Base-by-base conservation (phyloP, 2,888 invertebrate species). In the Agrilus biguttatus region DNA sequence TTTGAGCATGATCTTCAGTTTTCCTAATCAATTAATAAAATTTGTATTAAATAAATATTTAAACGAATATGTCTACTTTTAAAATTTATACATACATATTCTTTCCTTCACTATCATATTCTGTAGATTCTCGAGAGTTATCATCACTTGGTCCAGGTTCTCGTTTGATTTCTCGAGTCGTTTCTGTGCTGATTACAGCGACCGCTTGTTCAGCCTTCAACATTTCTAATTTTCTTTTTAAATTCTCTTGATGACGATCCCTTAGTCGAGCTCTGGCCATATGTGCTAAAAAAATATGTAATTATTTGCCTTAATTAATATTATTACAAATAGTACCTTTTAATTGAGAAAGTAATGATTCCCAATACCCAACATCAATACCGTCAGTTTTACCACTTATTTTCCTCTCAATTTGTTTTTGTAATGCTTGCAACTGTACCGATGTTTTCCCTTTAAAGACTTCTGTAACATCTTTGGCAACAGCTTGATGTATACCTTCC, bases 341-440 rank as follows among this genome's bases (percentile, higher is more conserved):
- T 8, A 98, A 71, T 63, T 95, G 92, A n/a, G 89, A 89, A 33
- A 95, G 72, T 49, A 98, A 68, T 39, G 90, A 89, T 70, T 98
- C 97, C 97, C 97, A 98, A 68, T 96, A 98, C 37, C 91, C 90
- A 49, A 96, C 84, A 69, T 97, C 97, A 37, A 95, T 82, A 13
- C 92, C 93, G 67, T 89, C 92, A 37, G 78, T 79, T 48, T 83
- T 80, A 1, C 83, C 82, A 53, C 74, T 74, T 47, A 96, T 84
- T 70, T 95, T 96, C 13, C 71, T 70, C 64, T 88, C 87, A 56
- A 98, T 93, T 63, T 87, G 83, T 21, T 71, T 67, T 59, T 90
- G 87, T 51, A 98, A 68, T 43, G 83, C 78, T 52, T 81, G 79
- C 50, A 98, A 70, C 64, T 97, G 92, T 3, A 75, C 71, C 2